Base-by-base conservation (phyloP, 2,113 vertebrate genomes). In the Trochalopteron elliotii region DNA sequence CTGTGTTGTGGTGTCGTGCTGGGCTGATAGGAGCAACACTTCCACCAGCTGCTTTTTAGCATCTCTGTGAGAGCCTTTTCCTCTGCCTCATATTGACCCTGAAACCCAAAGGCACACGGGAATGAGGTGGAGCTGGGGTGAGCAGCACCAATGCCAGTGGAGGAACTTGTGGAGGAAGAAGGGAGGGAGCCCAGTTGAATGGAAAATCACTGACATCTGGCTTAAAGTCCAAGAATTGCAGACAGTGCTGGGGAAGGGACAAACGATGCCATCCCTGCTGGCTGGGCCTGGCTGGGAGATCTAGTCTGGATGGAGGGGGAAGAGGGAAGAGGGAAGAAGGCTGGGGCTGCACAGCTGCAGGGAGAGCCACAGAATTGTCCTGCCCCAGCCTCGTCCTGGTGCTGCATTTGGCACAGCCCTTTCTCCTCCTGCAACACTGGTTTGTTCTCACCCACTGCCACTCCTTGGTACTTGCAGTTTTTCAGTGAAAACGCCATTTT, bases 131-230 rank as follows among this genome's bases (percentile, higher is more conserved):
- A 64, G 69, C 76, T 45, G 81, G 44, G 71, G 22, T 0, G 45
- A 75, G 69, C 86, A 37, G 57, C 49, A 67, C 19, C 76, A 86
- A 49, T 5, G 14, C 23, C 49, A 13, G 53, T 2, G 45, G 68
- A 86, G 61, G 37, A 60, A 45, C 20, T 37, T 2, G 1, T 65
- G 69, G 56, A 75, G 79, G 55, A 76, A 42, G 63, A 52, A 88
- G 50, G 67, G 44, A 68, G 49, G 69, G 75, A 91, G 75, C 37
- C 70, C 47, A 35, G 21, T 42, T 27, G 71, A 63, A 30, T 35
- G 87, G 94, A 89, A 97, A 96, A 86, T 97, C 96, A 90, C 93
- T 95, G 94, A 96, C 90, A 92, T 96, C 93, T 93, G 96, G 59
- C 90, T 96, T 91, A 45, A 74, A 88, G 90, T 80, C 79, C 87